A percentile compares a stretch with the other conserved stretches of the same genome.
Evolutionary conservation across 1,140 invertebrate genomes (phyloP).

Genomic region (Zaprionus gabonicus): DNA sequence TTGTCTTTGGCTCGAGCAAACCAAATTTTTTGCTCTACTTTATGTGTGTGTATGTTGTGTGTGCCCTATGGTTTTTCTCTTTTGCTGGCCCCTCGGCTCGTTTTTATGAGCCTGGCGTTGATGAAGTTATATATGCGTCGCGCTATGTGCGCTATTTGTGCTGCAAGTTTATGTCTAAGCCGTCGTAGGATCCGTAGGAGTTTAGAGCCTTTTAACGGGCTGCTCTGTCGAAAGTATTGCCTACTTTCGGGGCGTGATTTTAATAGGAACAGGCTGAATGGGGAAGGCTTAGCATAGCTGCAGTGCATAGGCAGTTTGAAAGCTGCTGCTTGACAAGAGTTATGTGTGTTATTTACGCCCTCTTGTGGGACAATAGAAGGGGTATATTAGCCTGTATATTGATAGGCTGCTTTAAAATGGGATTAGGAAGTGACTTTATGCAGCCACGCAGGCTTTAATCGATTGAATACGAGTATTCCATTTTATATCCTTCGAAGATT

Average conservation of each 20-base stretch:
- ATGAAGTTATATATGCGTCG: constrained; percentile 67
- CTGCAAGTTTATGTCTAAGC: constrained; percentile 38
- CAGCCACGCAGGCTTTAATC: no score
- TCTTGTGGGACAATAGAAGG: neutral
- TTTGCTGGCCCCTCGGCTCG: constrained; percentile 19
- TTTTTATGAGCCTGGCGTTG: constrained; percentile 50
- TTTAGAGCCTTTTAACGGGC: constrained; percentile 13
- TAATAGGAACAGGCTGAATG: neutral
- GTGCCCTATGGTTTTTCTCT: constrained; percentile 49
- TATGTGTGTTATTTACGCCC: constrained; percentile 4
- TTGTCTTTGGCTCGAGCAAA: constrained; percentile 20
- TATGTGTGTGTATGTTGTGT: constrained; percentile 30
- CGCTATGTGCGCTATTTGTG: constrained; percentile 30
- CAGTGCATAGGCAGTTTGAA: constrained; percentile 11
- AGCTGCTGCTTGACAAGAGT: neutral
- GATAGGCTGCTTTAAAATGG: no score
- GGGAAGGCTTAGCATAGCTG: neutral
- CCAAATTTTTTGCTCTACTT: constrained; percentile 32
- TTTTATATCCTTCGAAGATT: no score
- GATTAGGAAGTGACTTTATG: no score
- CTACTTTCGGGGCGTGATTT: constrained; percentile 12
- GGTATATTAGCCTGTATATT: neutral
- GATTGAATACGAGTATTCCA: no score
- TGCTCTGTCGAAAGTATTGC: constrained; percentile 31
- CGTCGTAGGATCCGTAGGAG: no score